Base-by-base conservation (phyloP, 1,140 invertebrate species). In the Drosophila seguyi region DNA sequence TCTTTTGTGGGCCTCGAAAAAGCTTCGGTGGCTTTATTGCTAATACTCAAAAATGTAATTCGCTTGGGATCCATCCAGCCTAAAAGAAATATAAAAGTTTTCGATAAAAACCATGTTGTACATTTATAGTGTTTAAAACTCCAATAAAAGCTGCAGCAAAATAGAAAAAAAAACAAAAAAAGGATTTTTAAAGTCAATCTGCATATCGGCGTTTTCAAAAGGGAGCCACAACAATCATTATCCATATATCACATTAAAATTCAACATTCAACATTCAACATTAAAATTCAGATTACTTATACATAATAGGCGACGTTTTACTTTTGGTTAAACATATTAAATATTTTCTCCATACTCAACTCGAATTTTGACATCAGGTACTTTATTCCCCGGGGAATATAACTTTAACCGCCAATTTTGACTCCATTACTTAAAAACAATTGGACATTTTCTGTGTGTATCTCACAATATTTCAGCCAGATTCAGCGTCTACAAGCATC, bases 41-140 rank as follows among this genome's bases (percentile, higher is more conserved):
- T 63, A 61, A 36, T 34, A 58, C 52, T 66, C 45, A 42, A 47
- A 39, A 41, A 76, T 76, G 41, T 48, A 50, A 27, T 34, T 75
- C 47, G 36, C 36, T 36, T 39, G 50, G 62, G 45, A 52, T 76
- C 73, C 47, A 44, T 53, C 22, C 53, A 72, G 67, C 22, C 66
- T 72, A n/a, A 2, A 59, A 72, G 6, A 36, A 42, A 18, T 55
- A 36, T 34, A 44, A 59, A 4, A 16, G 16, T 3, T 16, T 47
- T 16, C 3, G 14, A 31, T 48, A 27, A 27, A 2, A 11, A 48
- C n/a, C 11, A 11, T n/a, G n/a, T n/a, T 27, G 14, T n/a, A 27
- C 8, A 48, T 4, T 13, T 50, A 18, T 2, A 47, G 13, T 5
- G 16, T 16, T 47, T 47, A 27, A 47, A 25, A 27, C 10, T 18